A percentile compares a stretch with the other conserved stretches of the same genome.
phyloP scores from a whole-genome alignment of 2,113 vertebrate genomes.

The Tragelaphus strepsiceros region DNA sequence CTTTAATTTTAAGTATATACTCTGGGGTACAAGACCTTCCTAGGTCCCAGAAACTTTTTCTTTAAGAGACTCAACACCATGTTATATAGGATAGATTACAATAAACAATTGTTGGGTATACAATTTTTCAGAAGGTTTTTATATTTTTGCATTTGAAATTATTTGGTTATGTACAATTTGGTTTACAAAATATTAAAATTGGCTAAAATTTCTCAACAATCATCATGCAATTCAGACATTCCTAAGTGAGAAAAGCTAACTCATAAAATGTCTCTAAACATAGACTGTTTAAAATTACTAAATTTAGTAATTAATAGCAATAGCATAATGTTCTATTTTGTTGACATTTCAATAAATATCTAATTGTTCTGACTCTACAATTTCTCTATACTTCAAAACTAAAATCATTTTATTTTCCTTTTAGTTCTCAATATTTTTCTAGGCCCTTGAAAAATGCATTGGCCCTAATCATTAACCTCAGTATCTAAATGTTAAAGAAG shows the following conservation, averaged over 20 bases:
- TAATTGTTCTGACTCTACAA: not conserved
- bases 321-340: not conserved
- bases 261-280: conserved; percentile 25
- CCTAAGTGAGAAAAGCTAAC: conserved; percentile 29
- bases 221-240: conserved; percentile 18
- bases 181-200: conserved; percentile 48
- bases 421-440: not conserved
- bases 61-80: not conserved
- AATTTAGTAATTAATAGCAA: not conserved
- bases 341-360: conserved; percentile 4
- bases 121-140: conserved; percentile 27
- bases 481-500: not conserved
- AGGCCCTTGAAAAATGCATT: not conserved
- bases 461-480: not conserved
- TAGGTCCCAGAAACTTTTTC: not conserved
- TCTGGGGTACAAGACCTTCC: not conserved
- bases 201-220: not conserved
- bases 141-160: conserved; percentile 38
- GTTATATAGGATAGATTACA: not conserved
- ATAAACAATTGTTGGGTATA: not conserved
- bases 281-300: not conserved
- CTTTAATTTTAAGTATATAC: not conserved
- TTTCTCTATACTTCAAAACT: not conserved
- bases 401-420: conserved; percentile 1
- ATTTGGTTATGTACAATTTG: conserved; percentile 38